Evolutionary conservation across 2,888 invertebrate genomes (phyloP), one percentile per base, ranked within the genome.

Genomic region (Nomada fabriciana): DNA sequence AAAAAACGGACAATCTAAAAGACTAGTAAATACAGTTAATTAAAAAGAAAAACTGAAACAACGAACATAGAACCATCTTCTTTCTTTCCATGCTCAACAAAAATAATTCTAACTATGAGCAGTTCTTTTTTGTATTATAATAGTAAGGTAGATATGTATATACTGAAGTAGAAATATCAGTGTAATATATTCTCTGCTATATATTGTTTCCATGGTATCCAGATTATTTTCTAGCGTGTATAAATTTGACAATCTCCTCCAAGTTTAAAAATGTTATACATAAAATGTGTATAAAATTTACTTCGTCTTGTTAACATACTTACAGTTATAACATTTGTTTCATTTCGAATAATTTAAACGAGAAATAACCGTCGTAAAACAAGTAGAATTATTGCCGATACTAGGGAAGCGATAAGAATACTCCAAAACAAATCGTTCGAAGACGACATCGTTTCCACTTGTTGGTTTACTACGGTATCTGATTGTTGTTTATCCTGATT

Each of bases 401-500:
- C 85, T 78, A 95, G 91, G 13, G 94, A 91, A 90, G 94, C 94
- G 75, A 95, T 94, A 13, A 94, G 91, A 59, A 94, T 93, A 86
- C 93, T 94, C 94, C 95, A 95, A 84, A 94, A 91, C 84, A 94
- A 92, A 86, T 95, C 95, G 80, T 95, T 95, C 73, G 92, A 94
- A 89, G 91, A 92, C 59, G 92, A 92, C 90, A 93, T 90, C 36
- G 89, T 90, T 77, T 92, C 91, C 76, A 90, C 87, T 72, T 92
- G 91, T 63, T 89, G 91, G 86, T 91, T 93, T 36, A 90, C 65
- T 76, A 90, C 89, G 55, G 92, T 90, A 89, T 94, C 94, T 86
- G 93, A 89, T 91, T 93, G 89, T 81, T 92, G 88, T 89, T 93
- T 91, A 85, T 88, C 84, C 53, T 75, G 69, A 69, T 67, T 87